A percentile compares a stretch with the other conserved stretches of the same genome.
Conservation (phyloP, 1,140 invertebrate species). For the Thaumetopoea pityocampa region DNA sequence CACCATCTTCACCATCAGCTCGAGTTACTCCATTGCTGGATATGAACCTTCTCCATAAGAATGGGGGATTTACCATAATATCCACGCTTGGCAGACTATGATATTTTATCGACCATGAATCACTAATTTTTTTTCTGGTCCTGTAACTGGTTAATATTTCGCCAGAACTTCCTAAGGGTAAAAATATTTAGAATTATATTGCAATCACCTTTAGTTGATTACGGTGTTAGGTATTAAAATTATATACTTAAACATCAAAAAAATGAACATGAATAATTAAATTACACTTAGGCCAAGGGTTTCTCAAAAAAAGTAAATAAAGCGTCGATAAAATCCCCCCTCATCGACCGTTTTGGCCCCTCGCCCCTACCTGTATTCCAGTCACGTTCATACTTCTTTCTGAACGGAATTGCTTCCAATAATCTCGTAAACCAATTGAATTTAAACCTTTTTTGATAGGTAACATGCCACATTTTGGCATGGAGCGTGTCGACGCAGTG, state of each 20-base stretch:
- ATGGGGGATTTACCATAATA: no score
- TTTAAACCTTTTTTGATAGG: slow-evolving; percentile 52
- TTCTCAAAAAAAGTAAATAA: slow-evolving; percentile 53
- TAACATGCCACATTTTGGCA: slow-evolving; percentile 54
- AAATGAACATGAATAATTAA: slow-evolving; percentile 11
- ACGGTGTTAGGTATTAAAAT: background rate
- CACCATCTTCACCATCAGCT: no score
- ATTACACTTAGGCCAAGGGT: slow-evolving; percentile 3
- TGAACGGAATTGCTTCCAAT: slow-evolving; percentile 68
- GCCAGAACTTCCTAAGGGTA: no score
- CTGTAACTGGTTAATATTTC: no score
- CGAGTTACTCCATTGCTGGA: no score
- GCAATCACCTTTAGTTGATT: no score
- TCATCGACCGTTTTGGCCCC: slow-evolving; percentile 35
- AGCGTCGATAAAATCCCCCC: slow-evolving; percentile 37
- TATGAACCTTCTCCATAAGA: no score
- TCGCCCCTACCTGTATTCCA: slow-evolving; percentile 36
- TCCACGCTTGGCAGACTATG: no score
- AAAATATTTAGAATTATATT: no score
- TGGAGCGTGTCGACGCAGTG: slow-evolving; percentile 33
- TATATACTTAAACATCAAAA: background rate
- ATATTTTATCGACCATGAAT: no score
- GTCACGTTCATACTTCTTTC: slow-evolving; percentile 68
- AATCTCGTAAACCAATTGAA: slow-evolving; percentile 50
- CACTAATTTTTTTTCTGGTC: no score